Percentiles rank a stretch among this genome's conserved stretches.
Conservation (phyloP, 30 jellyfish, hydroid and myxozoan genomes). For the Mastigias papua region DNA sequence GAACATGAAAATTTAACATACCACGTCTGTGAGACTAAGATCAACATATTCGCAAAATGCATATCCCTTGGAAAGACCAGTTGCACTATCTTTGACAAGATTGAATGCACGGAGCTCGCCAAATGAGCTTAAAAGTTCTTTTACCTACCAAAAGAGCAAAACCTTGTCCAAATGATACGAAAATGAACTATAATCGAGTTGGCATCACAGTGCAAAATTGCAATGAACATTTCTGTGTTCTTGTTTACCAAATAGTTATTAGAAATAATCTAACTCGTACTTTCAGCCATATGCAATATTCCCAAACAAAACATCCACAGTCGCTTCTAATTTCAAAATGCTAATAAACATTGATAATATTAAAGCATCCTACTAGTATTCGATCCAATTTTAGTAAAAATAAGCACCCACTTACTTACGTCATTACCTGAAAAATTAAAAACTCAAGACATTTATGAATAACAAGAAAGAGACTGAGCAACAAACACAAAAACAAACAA, state of each 20-base stretch:
- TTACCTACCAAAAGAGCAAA: slow-evolving; percentile 72
- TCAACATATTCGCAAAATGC: slow-evolving; percentile 99
- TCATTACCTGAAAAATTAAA: slow-evolving; percentile 12
- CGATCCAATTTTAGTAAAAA: background rate
- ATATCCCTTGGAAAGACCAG: slow-evolving; percentile 98
- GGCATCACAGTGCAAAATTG: too few relatives aligned
- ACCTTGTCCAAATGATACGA: too few relatives aligned
- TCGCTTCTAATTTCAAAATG: background rate
- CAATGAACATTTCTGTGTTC: too few relatives aligned
- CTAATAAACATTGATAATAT: background rate
- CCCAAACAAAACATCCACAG: background rate
- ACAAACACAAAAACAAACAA: background rate
- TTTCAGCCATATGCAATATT: too few relatives aligned
- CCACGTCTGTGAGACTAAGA: slow-evolving; percentile 93
- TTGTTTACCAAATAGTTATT: too few relatives aligned
- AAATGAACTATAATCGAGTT: too few relatives aligned
- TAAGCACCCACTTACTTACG: slow-evolving; percentile 42
- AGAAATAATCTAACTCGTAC: too few relatives aligned
- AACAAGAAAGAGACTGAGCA: background rate
- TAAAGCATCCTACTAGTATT: too few relatives aligned
- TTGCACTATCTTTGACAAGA: slow-evolving; percentile 96
- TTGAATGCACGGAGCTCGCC: slow-evolving; percentile 98
- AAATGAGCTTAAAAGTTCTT: slow-evolving; percentile 91
- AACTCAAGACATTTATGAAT: background rate
- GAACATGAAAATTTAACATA: slow-evolving; percentile 24